Conservation (phyloP, 2,113 vertebrate genomes). For the Sinocyclocheilus anshuiensis region DNA sequence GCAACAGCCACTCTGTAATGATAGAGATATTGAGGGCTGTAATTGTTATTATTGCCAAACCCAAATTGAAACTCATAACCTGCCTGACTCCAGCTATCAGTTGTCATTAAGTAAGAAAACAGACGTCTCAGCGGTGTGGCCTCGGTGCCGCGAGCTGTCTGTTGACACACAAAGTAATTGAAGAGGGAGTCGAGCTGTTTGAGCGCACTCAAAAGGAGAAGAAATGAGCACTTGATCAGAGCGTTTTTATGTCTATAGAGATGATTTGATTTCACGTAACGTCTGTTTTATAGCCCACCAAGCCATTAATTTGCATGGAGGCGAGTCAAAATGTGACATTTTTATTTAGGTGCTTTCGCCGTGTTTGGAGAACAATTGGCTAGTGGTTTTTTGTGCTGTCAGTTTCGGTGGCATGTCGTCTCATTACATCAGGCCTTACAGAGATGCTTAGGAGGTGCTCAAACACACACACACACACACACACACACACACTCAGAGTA, state of each 20-base stretch:
- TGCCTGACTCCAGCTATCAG: conserved; percentile 78
- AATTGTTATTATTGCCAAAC: conserved; percentile 80
- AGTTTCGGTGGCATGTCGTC: conserved; percentile 69
- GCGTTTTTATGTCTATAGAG: conserved; percentile 75
- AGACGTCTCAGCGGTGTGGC: conserved; percentile 55
- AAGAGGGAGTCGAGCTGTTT: conserved; percentile 73
- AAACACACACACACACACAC: not conserved
- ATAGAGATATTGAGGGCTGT: conserved; percentile 75
- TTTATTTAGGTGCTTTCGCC: conserved; percentile 75
- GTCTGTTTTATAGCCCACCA: conserved; percentile 77
- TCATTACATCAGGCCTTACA: conserved; percentile 80
- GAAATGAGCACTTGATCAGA: conserved; percentile 77
- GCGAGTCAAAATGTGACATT: conserved; percentile 76
- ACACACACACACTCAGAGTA: not conserved
- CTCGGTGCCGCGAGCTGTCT: conserved; percentile 74
- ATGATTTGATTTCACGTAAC: conserved; percentile 81
- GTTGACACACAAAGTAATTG: conserved; percentile 79
- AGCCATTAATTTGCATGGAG: conserved; percentile 79
- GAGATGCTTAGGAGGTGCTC: conserved; percentile 69
- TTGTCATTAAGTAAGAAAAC: conserved; percentile 79
- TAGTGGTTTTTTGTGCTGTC: conserved; percentile 63
- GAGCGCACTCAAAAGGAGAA: conserved; percentile 71
- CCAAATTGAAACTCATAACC: conserved; percentile 81
- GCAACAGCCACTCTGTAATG: conserved; percentile 65
- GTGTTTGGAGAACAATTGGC: conserved; percentile 78